Evolutionary conservation across 2,797 vertebrate genomes (phyloP).

Genomic region (Rachycentron canadum): DNA sequence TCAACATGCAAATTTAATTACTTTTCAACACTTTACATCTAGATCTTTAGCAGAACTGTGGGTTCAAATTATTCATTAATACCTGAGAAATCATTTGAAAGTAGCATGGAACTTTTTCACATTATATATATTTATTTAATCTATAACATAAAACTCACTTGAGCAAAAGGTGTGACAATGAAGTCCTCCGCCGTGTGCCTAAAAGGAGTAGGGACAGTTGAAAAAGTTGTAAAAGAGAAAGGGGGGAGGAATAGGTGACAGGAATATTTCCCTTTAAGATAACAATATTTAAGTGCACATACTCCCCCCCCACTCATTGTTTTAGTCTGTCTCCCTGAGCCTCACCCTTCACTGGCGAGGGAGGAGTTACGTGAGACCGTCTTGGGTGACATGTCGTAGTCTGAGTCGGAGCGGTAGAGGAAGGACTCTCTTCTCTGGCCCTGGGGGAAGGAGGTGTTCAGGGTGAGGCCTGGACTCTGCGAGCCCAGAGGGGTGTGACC

Average conservation of each 20-base stretch:
- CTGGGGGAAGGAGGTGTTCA: conserved; percentile 85
- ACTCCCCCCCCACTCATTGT: not conserved
- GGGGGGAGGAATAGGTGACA: not conserved
- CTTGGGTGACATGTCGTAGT: conserved; percentile 92
- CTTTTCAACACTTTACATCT: not conserved
- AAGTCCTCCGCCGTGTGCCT: conserved; percentile 87
- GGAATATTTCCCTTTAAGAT: not conserved
- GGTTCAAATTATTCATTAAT: not conserved
- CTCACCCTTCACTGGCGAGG: conserved; percentile 83
- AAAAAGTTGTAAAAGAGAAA: conserved; percentile 6
- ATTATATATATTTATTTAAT: not conserved
- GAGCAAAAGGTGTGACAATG: conserved; percentile 84
- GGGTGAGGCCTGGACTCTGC: conserved; percentile 89
- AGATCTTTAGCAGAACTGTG: not conserved
- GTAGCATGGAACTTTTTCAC: conserved; percentile 5
- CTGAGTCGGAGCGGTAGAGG: conserved; percentile 92
- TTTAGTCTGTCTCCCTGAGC: not conserved
- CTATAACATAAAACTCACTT: conserved; percentile 70
- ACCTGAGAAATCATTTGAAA: not conserved
- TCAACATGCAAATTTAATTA: no score
- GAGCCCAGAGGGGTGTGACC: conserved; percentile 89
- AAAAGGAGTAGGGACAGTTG: conserved; percentile 9
- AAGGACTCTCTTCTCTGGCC: conserved; percentile 92
- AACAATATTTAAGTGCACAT: not conserved
- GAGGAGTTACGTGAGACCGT: conserved; percentile 87